Conservation (phyloP, 2,888 invertebrate genomes). For the Limulus polyphemus region DNA sequence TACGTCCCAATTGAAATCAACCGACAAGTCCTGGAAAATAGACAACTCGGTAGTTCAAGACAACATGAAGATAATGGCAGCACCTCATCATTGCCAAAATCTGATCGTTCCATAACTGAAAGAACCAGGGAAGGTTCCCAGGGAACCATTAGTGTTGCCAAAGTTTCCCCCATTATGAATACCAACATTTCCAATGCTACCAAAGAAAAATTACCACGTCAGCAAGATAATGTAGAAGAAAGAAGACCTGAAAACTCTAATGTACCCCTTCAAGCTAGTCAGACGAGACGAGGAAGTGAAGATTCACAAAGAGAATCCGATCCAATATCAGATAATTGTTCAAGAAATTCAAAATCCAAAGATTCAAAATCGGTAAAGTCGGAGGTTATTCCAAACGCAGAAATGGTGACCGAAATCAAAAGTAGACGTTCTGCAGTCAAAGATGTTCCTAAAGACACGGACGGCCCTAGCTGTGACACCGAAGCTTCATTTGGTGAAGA, state of each 20-base stretch:
- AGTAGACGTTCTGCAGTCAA: too few species aligned
- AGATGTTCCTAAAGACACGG: too few species aligned
- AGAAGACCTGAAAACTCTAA: too few species aligned
- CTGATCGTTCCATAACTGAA: slow-evolving; percentile 30
- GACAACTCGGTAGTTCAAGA: slow-evolving; percentile 2
- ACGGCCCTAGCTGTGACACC: too few species aligned
- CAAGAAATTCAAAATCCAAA: background rate
- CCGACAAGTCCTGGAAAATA: too few species aligned
- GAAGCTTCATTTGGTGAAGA: slow-evolving; percentile 27
- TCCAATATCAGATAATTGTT: background rate
- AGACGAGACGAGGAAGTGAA: too few species aligned
- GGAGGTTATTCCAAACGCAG: too few species aligned
- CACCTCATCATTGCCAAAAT: slow-evolving; percentile 14
- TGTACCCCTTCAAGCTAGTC: too few species aligned
- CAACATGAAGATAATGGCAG: slow-evolving; percentile 2
- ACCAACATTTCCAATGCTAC: background rate
- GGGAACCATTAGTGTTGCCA: slow-evolving; percentile 38
- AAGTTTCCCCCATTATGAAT: slow-evolving; percentile 62
- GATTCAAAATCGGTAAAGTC: background rate
- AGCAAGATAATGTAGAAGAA: too few species aligned
- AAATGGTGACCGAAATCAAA: too few species aligned
- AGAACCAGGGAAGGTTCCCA: slow-evolving; percentile 28
- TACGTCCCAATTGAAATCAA: slow-evolving; percentile 12
- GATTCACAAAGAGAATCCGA: background rate
- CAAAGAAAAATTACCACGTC: too few species aligned